A percentile compares a stretch with the other conserved stretches of the same genome.
Evolutionary conservation across 2,888 invertebrate species (phyloP).

Genomic region (Luperina nickerlii): DNA sequence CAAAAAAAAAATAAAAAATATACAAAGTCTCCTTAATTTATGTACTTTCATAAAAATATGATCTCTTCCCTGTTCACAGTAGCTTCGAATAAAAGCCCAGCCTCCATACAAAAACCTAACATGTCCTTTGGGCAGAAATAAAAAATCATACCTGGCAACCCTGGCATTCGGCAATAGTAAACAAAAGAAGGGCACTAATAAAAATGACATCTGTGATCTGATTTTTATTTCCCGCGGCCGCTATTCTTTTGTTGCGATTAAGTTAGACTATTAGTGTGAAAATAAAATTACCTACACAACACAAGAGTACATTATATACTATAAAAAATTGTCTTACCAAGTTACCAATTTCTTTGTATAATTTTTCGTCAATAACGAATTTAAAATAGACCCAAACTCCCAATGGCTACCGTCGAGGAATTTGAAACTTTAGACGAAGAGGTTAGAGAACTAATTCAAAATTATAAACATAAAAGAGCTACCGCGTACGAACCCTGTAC

Average conservation of each 20-base stretch:
- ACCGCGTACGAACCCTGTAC: constrained; percentile 86
- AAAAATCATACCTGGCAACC: too few species aligned
- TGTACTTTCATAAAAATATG: too few species aligned
- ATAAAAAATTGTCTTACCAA: background rate
- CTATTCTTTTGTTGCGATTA: constrained; percentile 37
- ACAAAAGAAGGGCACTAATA: constrained; percentile 2
- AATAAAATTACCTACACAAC: background rate
- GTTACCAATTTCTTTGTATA: background rate
- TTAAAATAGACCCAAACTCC: background rate
- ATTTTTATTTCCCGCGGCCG: constrained; percentile 17
- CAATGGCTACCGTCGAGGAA: constrained; percentile 68
- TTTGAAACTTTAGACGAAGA: constrained; percentile 83
- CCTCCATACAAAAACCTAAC: too few species aligned
- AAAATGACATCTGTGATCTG: constrained; percentile 33
- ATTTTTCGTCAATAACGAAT: background rate
- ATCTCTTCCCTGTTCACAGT: too few species aligned
- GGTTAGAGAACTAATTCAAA: constrained; percentile 84
- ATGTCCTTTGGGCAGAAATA: too few species aligned
- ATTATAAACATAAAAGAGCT: constrained; percentile 85
- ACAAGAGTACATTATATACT: too few species aligned
- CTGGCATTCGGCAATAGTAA: constrained; percentile 2
- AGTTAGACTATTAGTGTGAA: background rate
- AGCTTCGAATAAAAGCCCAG: too few species aligned
- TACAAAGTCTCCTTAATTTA: too few species aligned
- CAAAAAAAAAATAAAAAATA: too few species aligned